Base-by-base conservation (phyloP, 2,797 vertebrate genomes). In the Hapalemur alaotrensis region DNA sequence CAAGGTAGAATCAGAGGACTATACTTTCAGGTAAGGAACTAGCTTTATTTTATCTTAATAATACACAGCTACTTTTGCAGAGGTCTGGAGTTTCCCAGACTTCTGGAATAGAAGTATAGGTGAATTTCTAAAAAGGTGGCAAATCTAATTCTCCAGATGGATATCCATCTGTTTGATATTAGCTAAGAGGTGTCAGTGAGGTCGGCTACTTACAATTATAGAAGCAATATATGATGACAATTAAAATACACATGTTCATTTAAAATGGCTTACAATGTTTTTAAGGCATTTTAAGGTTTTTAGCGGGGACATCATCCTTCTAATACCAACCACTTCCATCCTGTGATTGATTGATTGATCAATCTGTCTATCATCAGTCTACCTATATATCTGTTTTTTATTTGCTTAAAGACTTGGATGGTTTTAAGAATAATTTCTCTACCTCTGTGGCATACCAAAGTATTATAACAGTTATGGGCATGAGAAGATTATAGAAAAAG, bases 11-110 rank as follows among this genome's bases (percentile, higher is more conserved):
- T 52, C 70, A 89, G 87, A 89, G 38, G 87, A 90, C 57, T 96
- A 25, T 87, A 80, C 43, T 92, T 78, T 92, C 75, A 82, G 93
- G 82, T 97, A 94, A 96, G 95, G 92, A 78, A 96, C 78, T 67
- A 75, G 35, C 85, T 96, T 96, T 92, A 89, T 59, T 63, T 95
- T 95, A 9, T 28, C 6, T 97, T 97, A 96, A 69, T 94, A 72
- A 70, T 41, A 8, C 4, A 63, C 28, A 54, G 79, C 18, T 54
- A 84, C 79, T 95, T 87, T 92, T 30, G 12, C 14, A 59, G 10
- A 85, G 78, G 59, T 81, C 41, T 63, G 69, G 65, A 46, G 28
- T 32, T 32, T 82, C 52, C 13, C 0, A 73, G 63, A 72, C 46
- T 79, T 93, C 30, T 72, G 79, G 61, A 91, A 67, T 61, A 20